phyloP scores from a whole-genome alignment of 2,797 vertebrate species.

The Cyclura pinguis region DNA sequence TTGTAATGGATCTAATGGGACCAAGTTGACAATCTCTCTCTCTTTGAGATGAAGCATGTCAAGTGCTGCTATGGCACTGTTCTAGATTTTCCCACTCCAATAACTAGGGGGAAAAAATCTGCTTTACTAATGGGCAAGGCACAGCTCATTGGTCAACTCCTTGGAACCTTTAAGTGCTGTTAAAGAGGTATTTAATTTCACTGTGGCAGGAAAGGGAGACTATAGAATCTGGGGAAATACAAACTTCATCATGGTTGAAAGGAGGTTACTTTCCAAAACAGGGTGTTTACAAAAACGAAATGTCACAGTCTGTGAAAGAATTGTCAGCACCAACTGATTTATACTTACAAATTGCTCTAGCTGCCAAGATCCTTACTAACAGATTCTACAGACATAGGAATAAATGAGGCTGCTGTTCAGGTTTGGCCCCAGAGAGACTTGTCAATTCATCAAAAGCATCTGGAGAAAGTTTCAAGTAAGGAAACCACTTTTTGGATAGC shows the following conservation, averaged over 20 bases:
- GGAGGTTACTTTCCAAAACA: slow-evolving; percentile 27
- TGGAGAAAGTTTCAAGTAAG: slow-evolving; percentile 47
- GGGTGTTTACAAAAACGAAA: slow-evolving; percentile 38
- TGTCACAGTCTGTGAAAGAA: neutral
- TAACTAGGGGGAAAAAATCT: too few species aligned
- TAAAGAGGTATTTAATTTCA: slow-evolving; percentile 1
- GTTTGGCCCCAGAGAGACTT: slow-evolving; percentile 34
- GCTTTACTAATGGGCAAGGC: neutral
- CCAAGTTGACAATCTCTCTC: neutral
- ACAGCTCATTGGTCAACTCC: neutral
- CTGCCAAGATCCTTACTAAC: slow-evolving; percentile 43
- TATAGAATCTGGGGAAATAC: neutral
- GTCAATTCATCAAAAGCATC: slow-evolving; percentile 52
- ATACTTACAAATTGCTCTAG: slow-evolving; percentile 25
- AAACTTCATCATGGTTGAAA: slow-evolving; percentile 24
- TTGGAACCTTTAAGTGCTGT: slow-evolving; percentile 11
- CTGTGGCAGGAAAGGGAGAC: neutral
- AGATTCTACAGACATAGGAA: neutral
- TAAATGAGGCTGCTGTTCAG: slow-evolving; percentile 41
- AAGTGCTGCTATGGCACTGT: neutral
- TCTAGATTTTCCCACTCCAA: neutral
- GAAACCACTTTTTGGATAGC: slow-evolving; percentile 29
- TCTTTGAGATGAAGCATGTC: neutral
- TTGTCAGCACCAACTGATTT: slow-evolving; percentile 44
- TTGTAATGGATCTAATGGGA: too few species aligned